Evolutionary conservation across 1,140 invertebrate species (phyloP).

Genomic region (Sycophaga agraensis): DNA sequence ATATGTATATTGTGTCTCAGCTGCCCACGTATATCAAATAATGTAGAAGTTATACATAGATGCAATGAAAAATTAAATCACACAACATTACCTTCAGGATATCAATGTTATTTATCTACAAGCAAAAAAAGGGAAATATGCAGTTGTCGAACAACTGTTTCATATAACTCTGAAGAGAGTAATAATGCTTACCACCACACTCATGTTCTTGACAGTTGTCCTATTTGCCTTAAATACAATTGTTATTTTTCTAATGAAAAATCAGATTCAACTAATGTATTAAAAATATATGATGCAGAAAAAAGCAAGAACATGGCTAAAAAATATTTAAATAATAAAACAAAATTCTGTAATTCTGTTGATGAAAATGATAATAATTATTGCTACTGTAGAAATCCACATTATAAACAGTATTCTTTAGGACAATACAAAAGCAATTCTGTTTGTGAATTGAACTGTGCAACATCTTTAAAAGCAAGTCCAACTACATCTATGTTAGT

Average conservation of each 20-base stretch:
- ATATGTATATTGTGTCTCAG: no score
- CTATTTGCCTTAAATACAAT: slow-evolving; percentile 49
- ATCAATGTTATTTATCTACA: slow-evolving; percentile 32
- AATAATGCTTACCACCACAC: slow-evolving; percentile 28
- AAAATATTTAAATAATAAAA: not conserved
- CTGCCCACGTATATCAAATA: slow-evolving; percentile 7
- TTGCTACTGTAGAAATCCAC: slow-evolving; percentile 5
- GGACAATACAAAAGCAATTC: slow-evolving; percentile 16
- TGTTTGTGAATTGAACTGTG: slow-evolving; percentile 28
- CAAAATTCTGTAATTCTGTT: not conserved
- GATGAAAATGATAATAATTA: not conserved
- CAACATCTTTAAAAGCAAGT: slow-evolving; percentile 26
- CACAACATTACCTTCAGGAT: slow-evolving; percentile 12
- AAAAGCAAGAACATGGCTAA: no score
- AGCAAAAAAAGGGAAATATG: slow-evolving; percentile 6
- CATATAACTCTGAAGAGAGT: slow-evolving; percentile 20
- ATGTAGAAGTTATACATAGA: not conserved
- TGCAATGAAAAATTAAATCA: not conserved
- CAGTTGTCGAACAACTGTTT: not conserved
- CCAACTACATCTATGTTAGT: slow-evolving; percentile 36
- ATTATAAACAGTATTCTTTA: slow-evolving; percentile 15
- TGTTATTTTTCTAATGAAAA: slow-evolving; percentile 42
- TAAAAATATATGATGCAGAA: slow-evolving; percentile 1
- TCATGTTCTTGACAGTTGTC: slow-evolving; percentile 44
- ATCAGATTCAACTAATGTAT: not conserved